A percentile compares a stretch with the other conserved stretches of the same genome.
These are phyloP conservation scores for Hydropotes inermis DNA, from an alignment of 2,113 vertebrate species.

Conservation along the genomic window DNA sequence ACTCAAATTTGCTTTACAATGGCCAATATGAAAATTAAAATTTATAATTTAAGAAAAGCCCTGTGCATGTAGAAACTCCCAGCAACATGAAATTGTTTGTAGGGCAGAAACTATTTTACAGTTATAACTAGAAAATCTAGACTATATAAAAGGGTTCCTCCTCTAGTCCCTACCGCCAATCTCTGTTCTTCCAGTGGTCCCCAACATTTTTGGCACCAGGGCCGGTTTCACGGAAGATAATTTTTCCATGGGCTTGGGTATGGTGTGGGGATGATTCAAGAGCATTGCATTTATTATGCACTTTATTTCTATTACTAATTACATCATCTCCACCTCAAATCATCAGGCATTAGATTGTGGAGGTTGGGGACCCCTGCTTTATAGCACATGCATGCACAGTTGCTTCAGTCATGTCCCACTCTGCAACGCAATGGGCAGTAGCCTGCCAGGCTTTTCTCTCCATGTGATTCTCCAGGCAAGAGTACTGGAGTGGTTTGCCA, in stretches of 20 bases:
- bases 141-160: neutral
- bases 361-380: neutral
- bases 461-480: neutral
- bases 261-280: neutral
- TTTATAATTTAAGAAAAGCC: conserved; percentile 8
- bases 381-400: neutral
- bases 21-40: conserved; percentile 49
- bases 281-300: neutral
- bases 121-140: neutral
- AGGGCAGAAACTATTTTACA: neutral
- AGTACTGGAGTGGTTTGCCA: neutral
- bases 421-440: neutral
- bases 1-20: conserved; percentile 4
- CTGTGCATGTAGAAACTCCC: neutral
- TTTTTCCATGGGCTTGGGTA: neutral
- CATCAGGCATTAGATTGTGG: neutral
- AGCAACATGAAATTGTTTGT: neutral
- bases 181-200: neutral
- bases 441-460: neutral
- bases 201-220: neutral
- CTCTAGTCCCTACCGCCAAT: neutral
- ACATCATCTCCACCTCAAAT: neutral
- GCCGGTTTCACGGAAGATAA: neutral
- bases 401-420: neutral
- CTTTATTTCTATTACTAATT: neutral